Base-by-base conservation (phyloP, 2,888 invertebrate genomes). In the Plagodis dolabraria region DNA sequence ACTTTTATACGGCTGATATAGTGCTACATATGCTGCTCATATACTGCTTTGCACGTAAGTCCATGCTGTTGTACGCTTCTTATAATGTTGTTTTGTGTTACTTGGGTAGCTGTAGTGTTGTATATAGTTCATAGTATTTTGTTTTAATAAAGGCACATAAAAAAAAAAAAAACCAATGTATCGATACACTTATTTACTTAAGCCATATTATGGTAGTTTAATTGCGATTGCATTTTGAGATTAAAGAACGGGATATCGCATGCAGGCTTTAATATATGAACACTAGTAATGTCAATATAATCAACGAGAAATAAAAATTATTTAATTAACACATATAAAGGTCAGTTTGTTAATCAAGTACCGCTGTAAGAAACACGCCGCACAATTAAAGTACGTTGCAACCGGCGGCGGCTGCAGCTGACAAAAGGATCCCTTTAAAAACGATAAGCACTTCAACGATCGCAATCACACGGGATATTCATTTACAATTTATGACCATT, bases 401-500 rank as follows among this genome's bases (percentile, higher is more conserved):
- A 57, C 53, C 48, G 59, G 66, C 69, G 65, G 54, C 60, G 65
- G 62, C 52, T 59, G 62, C 66, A 68, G 69, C 60, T 64, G 67
- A 63, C 74, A 74, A 75, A 79, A 75, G 67, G 75, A 67, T 53
- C 71, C 70, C 72, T 71, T 65, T 68, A 63, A 72, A 79, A 75
- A 72, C 74, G 75, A 77, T 78, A 78, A 70, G 75, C 74, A 71
- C 75, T 75, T 74, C 73, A 75, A 71, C 76, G 75, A 77, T 75
- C 57, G 75, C 81, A 82, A 83, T 83, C 83, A 79, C 73, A 76
- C 71, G 72, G 75, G 77, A 65, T 77, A 78, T 85, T 86, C 82
- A 80, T 80, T 77, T 75, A 72, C 77, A 83, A 83, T 85, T 84
- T 82, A 85, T 77, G 75, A 77, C 74, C 73, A 72, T 77, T 77